Conservation (phyloP, 2,797 vertebrate species). For the Phrynocephalus forsythii region DNA sequence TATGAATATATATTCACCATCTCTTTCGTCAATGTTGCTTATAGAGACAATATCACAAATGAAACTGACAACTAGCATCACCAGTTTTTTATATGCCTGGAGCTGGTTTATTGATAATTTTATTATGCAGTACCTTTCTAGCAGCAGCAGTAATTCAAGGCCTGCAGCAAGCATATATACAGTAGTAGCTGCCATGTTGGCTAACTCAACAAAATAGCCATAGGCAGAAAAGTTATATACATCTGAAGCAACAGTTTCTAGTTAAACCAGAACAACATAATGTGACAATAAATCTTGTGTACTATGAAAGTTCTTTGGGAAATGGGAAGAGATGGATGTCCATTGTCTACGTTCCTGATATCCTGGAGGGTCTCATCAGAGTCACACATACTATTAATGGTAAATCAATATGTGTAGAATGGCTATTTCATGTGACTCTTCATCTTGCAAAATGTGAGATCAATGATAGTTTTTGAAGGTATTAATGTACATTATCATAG, state of each 20-base stretch:
- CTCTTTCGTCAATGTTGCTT: slow-evolving; percentile 48
- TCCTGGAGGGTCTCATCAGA: background rate
- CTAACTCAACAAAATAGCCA: slow-evolving; percentile 7
- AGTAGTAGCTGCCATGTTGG: background rate
- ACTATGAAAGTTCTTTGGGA: background rate
- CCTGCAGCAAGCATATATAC: background rate
- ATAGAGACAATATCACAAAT: slow-evolving; percentile 49
- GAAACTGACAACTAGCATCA: slow-evolving; percentile 56
- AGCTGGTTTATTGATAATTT: slow-evolving; percentile 68
- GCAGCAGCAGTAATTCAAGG: slow-evolving; percentile 46
- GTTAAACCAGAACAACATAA: background rate
- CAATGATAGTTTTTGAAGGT: background rate
- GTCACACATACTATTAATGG: background rate
- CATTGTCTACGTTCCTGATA: no score
- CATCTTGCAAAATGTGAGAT: background rate
- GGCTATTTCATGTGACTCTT: background rate
- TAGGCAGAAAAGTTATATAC: background rate
- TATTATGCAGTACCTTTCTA: slow-evolving; percentile 64
- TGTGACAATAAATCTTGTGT: background rate
- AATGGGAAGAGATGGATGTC: background rate
- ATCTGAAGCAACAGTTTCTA: background rate
- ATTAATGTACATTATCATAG: no score
- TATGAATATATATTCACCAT: slow-evolving; percentile 49
- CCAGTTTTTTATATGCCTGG: slow-evolving; percentile 12
- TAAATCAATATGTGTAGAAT: background rate